Evolutionary conservation across 2,888 invertebrate genomes (phyloP).

Genomic region (Ernsta delagoae): DNA sequence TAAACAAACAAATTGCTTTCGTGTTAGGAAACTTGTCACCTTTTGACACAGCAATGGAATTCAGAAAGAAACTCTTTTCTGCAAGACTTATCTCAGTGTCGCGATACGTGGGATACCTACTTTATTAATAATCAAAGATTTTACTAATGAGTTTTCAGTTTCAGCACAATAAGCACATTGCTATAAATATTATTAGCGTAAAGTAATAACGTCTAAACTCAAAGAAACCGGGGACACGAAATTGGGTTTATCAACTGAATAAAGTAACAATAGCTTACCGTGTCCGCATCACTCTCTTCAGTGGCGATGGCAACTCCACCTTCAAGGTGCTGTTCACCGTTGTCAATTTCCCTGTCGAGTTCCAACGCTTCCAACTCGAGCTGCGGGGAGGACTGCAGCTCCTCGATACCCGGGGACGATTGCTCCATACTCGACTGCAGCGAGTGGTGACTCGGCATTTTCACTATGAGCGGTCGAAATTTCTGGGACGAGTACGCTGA

Average conservation of each 20-base stretch:
- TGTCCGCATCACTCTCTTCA: conserved; percentile 76
- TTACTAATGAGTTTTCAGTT: no score
- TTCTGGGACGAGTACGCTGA: conserved; percentile 51
- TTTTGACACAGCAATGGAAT: no score
- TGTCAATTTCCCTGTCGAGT: conserved; percentile 65
- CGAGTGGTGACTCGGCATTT: conserved; percentile 63
- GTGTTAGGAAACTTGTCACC: no score
- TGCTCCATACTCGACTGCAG: conserved; percentile 53
- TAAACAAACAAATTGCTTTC: no score
- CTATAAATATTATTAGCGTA: no score
- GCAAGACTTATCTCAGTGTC: no score
- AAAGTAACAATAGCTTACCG: conserved; percentile 59
- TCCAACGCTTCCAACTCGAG: conserved; percentile 66
- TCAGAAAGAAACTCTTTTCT: no score
- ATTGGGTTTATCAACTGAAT: no score
- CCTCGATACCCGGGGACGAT: conserved; percentile 60
- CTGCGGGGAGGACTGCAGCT: conserved; percentile 68
- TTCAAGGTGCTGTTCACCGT: conserved; percentile 68
- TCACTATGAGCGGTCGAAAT: conserved; percentile 66
- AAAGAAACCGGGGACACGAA: neutral
- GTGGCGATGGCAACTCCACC: conserved; percentile 70
- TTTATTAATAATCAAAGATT: no score
- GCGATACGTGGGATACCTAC: no score
- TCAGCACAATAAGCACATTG: no score
- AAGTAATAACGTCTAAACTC: no score